Conservation (phyloP, 2,797 vertebrate species). For the Acropternis orthonyx region DNA sequence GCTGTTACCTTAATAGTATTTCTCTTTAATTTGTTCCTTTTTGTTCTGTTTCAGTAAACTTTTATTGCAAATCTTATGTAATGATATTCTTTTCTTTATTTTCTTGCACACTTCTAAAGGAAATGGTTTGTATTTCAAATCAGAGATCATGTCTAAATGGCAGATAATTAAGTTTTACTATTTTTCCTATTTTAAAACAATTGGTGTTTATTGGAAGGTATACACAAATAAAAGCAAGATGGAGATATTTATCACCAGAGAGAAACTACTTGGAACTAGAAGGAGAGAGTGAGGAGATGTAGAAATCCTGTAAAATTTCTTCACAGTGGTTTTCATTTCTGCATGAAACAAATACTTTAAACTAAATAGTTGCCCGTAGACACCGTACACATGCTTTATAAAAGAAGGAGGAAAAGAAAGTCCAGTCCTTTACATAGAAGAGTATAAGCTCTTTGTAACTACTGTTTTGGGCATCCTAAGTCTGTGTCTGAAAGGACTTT, state of each 20-base stretch:
- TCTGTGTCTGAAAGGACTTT: neutral
- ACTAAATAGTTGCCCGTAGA: neutral
- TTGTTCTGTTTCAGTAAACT: neutral
- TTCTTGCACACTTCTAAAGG: constrained; percentile 29
- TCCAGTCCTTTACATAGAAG: neutral
- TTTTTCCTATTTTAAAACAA: neutral
- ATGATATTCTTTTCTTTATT: constrained; percentile 23
- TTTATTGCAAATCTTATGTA: neutral
- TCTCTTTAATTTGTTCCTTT: neutral
- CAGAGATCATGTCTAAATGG: neutral
- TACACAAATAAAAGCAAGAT: neutral
- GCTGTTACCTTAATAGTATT: neutral
- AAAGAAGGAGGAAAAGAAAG: neutral
- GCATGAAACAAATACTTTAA: neutral
- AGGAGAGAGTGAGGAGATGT: neutral
- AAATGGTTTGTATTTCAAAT: constrained; percentile 33
- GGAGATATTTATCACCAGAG: neutral
- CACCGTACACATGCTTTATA: neutral
- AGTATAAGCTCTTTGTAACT: neutral
- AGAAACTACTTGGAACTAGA: neutral
- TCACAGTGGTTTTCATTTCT: neutral
- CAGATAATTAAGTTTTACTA: neutral
- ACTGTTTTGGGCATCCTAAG: neutral
- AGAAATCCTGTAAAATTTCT: neutral
- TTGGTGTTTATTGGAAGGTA: neutral